These are phyloP conservation scores for zebrafish (Danio rerio) DNA, from an alignment of 2,113 vertebrate species.

Conservation along the genomic window GRCz12tu NC_133189.1:26185501-26186000, in stretches of 20 bases:
- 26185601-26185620: conserved; percentile 32
- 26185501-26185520: not conserved
- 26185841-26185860: conserved; percentile 20
- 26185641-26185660: conserved; percentile 30
- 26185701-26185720: conserved; percentile 39
- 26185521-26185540: conserved; percentile 16
- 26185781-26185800: conserved; percentile 37
- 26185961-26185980: too few species aligned
- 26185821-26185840: conserved; percentile 2
- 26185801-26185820: conserved; percentile 28
- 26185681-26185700: conserved; percentile 61
- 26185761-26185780: conserved; percentile 34
- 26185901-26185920: not conserved
- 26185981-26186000: too few species aligned
- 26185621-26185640: conserved; percentile 25
- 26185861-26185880: not conserved
- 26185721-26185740: conserved; percentile 53
- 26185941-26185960: not conserved
- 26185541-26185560: conserved; percentile 3
- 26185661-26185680: conserved; percentile 52
- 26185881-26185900: not conserved
- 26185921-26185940: not conserved
- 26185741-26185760: conserved; percentile 58
- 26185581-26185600: conserved; percentile 25
- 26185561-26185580: conserved; percentile 42